These are phyloP conservation scores for Lycocerus yunnanus DNA, from an alignment of 2,888 invertebrate genomes.

Conservation along the genomic window DNA sequence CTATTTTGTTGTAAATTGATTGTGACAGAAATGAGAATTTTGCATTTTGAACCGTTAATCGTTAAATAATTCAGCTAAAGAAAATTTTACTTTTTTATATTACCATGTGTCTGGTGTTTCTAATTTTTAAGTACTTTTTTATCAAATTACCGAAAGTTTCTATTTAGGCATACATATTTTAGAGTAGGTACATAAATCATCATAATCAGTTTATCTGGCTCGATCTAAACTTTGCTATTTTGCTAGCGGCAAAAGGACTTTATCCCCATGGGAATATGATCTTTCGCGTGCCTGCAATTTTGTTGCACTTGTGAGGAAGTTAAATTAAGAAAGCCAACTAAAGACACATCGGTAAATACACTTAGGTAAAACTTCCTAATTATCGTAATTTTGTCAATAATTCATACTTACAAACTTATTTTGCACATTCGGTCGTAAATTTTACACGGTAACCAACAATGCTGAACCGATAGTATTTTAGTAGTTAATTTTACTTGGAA, in stretches of 20 bases:
- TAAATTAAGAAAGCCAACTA: not conserved
- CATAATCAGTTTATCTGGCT: constrained; percentile 53
- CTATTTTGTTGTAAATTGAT: not conserved
- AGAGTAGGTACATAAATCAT: constrained; percentile 49
- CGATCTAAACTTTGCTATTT: constrained; percentile 52
- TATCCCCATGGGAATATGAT: constrained; percentile 41
- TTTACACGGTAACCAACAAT: constrained; percentile 32
- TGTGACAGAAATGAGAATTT: not conserved
- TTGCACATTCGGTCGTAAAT: constrained; percentile 20
- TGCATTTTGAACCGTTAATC: not conserved
- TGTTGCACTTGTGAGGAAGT: constrained; percentile 3
- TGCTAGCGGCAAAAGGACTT: constrained; percentile 39
- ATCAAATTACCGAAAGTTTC: not conserved
- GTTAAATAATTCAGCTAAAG: not conserved
- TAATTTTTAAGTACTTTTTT: not conserved
- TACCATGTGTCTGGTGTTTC: not conserved
- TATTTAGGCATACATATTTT: constrained; percentile 43
- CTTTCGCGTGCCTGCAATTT: constrained; percentile 33
- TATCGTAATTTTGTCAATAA: constrained; percentile 2
- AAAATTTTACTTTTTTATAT: not conserved
- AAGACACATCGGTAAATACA: not conserved
- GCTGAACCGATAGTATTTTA: constrained; percentile 38
- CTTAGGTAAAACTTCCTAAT: not conserved
- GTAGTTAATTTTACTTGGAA: constrained; percentile 35
- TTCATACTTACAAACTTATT: constrained; percentile 18